Evolutionary conservation across 2,113 vertebrate genomes (phyloP).

Genomic region (Xiphophorus hellerii): DNA sequence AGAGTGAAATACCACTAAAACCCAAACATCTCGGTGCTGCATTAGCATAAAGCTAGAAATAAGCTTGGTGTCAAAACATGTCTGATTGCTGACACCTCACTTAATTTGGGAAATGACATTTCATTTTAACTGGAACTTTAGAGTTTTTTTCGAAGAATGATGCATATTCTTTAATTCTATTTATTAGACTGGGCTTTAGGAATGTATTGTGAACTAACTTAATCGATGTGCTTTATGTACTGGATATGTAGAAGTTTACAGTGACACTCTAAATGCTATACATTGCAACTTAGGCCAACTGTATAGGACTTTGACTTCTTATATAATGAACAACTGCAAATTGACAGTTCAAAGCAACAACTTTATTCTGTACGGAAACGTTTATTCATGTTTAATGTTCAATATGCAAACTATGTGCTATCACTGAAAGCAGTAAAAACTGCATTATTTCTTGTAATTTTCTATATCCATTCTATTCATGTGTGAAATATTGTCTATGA

Average conservation of each 20-base stretch:
- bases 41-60: constrained; percentile 63
- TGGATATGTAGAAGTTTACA: not conserved
- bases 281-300: too few relatives aligned
- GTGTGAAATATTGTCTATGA: too few relatives aligned
- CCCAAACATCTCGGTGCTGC: constrained; percentile 38
- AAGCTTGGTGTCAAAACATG: constrained; percentile 48
- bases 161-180: constrained; percentile 19
- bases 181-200: constrained; percentile 6
- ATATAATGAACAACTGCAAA: too few relatives aligned
- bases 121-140: constrained; percentile 41
- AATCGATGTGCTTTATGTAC: not conserved
- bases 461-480: too few relatives aligned
- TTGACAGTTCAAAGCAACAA: too few relatives aligned
- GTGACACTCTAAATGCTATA: too few relatives aligned
- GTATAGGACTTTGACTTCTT: too few relatives aligned
- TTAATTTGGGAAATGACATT: constrained; percentile 49
- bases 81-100: constrained; percentile 50
- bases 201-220: constrained; percentile 10
- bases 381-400: too few relatives aligned
- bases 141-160: constrained; percentile 15
- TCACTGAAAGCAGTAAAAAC: too few relatives aligned
- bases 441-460: too few relatives aligned
- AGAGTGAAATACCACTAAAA: constrained; percentile 60
- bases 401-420: too few relatives aligned
- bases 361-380: too few relatives aligned